Conservation (phyloP, 2,888 invertebrate species). For the Agrochola lota region DNA sequence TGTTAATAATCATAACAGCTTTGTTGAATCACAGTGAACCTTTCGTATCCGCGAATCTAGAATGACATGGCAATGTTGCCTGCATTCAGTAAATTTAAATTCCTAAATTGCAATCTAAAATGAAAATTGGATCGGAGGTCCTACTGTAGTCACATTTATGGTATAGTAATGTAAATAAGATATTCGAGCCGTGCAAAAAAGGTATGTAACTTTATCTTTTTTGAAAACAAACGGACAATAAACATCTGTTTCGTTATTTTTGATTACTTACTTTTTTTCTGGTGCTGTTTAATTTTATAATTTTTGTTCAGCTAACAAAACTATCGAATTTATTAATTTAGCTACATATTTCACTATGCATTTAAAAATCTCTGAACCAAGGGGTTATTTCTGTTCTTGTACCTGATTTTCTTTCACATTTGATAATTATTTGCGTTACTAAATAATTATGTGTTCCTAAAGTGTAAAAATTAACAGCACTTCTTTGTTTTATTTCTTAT, state of each 20-base stretch:
- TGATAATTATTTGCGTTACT: slow-evolving; percentile 26
- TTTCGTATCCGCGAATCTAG: slow-evolving; percentile 11
- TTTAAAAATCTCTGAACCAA: slow-evolving; percentile 53
- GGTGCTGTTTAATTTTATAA: slow-evolving; percentile 27
- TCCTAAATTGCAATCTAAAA: neutral
- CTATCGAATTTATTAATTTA: slow-evolving; percentile 27
- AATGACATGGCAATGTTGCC: slow-evolving; percentile 8
- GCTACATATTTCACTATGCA: slow-evolving; percentile 49
- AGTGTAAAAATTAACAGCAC: slow-evolving; percentile 17
- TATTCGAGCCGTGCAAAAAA: slow-evolving; percentile 11
- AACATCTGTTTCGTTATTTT: slow-evolving; percentile 25
- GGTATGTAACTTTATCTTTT: neutral
- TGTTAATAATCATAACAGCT: slow-evolving; percentile 5
- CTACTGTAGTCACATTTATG: neutral
- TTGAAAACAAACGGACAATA: slow-evolving; percentile 20
- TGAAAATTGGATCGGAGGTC: neutral
- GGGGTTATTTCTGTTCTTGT: slow-evolving; percentile 58
- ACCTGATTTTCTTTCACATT: slow-evolving; percentile 61
- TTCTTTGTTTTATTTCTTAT: slow-evolving; percentile 25
- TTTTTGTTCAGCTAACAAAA: slow-evolving; percentile 8
- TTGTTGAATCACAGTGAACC: slow-evolving; percentile 13
- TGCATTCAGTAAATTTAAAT: neutral
- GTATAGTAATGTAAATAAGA: slow-evolving; percentile 48
- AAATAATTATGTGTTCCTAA: slow-evolving; percentile 53
- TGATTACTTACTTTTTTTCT: neutral